Percentiles rank a stretch among this genome's conserved stretches.
Evolutionary conservation across 2,113 vertebrate genomes (phyloP).

Genomic region (Oryzias javanicus): DNA sequence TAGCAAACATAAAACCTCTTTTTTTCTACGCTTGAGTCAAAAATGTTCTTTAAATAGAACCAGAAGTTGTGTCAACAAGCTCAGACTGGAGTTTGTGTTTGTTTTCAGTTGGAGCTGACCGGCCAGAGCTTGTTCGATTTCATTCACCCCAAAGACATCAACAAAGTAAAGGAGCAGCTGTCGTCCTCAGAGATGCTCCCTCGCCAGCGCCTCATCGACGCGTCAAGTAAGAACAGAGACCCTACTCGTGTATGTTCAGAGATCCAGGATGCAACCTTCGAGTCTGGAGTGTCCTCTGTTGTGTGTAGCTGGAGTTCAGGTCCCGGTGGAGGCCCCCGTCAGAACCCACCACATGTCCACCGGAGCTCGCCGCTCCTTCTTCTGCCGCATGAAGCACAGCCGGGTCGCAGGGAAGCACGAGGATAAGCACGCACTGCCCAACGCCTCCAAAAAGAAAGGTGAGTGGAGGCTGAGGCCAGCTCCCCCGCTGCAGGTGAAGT

Average conservation of each 20-base stretch:
- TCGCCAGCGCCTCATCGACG: constrained; percentile 80
- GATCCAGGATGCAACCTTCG: neutral
- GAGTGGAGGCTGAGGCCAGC: neutral
- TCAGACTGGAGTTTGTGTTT: neutral
- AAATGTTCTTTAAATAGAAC: neutral
- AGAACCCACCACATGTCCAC: constrained; percentile 67
- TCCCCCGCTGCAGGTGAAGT: neutral
- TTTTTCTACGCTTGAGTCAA: neutral
- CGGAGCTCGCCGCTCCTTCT: constrained; percentile 83
- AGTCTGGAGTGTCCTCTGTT: neutral
- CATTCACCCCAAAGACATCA: constrained; percentile 88
- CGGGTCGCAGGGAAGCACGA: constrained; percentile 70
- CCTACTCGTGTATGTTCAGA: neutral
- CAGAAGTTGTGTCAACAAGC: neutral
- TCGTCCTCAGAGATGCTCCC: constrained; percentile 77
- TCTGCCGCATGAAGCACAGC: constrained; percentile 85
- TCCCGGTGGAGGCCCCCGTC: constrained; percentile 75
- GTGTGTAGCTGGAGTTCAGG: constrained; percentile 75
- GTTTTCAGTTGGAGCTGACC: constrained; percentile 78
- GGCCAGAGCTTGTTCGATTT: constrained; percentile 87
- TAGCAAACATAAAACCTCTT: neutral
- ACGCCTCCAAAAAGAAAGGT: constrained; percentile 83
- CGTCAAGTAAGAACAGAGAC: constrained; percentile 76
- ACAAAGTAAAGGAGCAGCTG: constrained; percentile 88
- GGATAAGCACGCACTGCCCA: constrained; percentile 66